These are phyloP conservation scores for Enteromius radiatus DNA, from an alignment of 2,797 vertebrate genomes.

Conservation along the genomic window DNA sequence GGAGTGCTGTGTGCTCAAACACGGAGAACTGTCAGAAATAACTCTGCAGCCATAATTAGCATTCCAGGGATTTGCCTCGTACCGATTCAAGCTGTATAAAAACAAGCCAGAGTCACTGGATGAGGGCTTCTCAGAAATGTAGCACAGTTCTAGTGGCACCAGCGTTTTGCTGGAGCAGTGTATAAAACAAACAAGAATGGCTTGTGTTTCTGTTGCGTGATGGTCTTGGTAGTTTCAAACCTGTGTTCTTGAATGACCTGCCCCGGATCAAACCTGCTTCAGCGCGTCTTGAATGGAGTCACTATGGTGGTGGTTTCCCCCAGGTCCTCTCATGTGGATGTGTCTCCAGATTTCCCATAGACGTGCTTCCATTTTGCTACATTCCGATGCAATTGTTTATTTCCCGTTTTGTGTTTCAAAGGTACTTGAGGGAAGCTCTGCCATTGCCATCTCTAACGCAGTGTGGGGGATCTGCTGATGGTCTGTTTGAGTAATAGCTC, in stretches of 20 bases:
- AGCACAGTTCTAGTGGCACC: neutral
- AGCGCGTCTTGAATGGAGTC: neutral
- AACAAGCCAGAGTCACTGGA: neutral
- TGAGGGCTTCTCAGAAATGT: neutral
- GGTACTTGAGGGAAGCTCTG: neutral
- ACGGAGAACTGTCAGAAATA: slow-evolving; percentile 5
- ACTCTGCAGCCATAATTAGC: slow-evolving; percentile 12
- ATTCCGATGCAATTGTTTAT: neutral
- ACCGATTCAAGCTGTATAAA: neutral
- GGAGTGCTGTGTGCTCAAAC: slow-evolving; percentile 15
- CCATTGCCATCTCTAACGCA: neutral
- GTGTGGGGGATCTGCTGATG: slow-evolving; percentile 7
- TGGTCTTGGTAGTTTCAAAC: neutral
- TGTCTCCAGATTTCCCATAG: neutral
- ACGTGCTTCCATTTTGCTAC: neutral
- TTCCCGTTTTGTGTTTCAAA: neutral
- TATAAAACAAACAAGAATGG: neutral
- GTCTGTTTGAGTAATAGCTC: neutral
- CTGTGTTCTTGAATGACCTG: neutral
- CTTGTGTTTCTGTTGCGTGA: neutral
- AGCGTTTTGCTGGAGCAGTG: neutral
- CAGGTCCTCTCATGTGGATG: neutral
- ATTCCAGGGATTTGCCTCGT: slow-evolving; percentile 11
- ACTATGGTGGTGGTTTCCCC: no score
- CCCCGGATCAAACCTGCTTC: neutral